A percentile compares a stretch with the other conserved stretches of the same genome.
Evolutionary conservation across 2,888 invertebrate species (phyloP).

Genomic region (Drosophila limbata): DNA sequence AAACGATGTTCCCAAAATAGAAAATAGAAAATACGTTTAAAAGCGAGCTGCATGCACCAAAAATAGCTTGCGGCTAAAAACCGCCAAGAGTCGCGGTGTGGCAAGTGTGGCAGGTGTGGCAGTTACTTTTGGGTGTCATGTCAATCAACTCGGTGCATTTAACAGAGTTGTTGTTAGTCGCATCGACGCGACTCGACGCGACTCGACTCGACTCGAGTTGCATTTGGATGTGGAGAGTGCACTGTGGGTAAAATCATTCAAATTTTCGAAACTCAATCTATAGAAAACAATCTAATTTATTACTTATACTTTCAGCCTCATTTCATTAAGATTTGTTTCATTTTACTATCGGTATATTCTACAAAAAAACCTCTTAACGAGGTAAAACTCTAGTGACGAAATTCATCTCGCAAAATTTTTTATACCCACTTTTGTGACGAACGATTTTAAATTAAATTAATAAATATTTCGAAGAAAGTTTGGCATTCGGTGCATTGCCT

Average conservation of each 20-base stretch:
- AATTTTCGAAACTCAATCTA: too few relatives aligned
- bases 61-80: slow-evolving; percentile 54
- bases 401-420: too few relatives aligned
- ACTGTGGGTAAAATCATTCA: background rate
- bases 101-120: slow-evolving; percentile 11
- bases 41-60: slow-evolving; percentile 65
- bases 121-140: slow-evolving; percentile 46
- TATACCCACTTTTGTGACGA: too few relatives aligned
- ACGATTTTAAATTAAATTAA: too few relatives aligned
- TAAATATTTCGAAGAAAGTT: too few relatives aligned
- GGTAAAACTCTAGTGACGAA: too few relatives aligned
- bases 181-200: slow-evolving; percentile 8
- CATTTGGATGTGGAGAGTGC: background rate
- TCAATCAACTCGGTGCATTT: slow-evolving; percentile 70
- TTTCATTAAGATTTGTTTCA: too few relatives aligned
- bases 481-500: too few relatives aligned
- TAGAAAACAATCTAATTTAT: too few relatives aligned
- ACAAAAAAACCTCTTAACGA: too few relatives aligned
- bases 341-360: too few relatives aligned
- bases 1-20: slow-evolving; percentile 62
- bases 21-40: slow-evolving; percentile 57
- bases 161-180: slow-evolving; percentile 54
- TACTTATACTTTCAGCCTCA: too few relatives aligned
- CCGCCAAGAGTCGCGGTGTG: slow-evolving; percentile 10
- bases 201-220: slow-evolving; percentile 3